Conservation (phyloP, 2,113 vertebrate species). For the Salvator merianae region DNA sequence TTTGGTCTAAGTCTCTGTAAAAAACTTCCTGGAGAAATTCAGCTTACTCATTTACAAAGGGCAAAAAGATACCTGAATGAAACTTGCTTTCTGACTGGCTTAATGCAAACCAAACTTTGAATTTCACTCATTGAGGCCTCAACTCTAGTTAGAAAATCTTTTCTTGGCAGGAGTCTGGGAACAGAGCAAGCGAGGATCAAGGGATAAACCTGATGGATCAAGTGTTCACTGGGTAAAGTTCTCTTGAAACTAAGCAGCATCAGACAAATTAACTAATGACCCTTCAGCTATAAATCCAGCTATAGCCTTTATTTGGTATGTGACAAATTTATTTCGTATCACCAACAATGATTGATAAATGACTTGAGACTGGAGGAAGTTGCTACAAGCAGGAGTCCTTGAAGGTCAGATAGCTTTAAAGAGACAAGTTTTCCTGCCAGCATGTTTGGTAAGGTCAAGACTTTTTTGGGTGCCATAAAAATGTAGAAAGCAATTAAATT, state of each 20-base stretch:
- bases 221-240: slow-evolving; percentile 20
- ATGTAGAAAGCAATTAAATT: slow-evolving; percentile 70
- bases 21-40: not conserved
- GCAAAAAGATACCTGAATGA: not conserved
- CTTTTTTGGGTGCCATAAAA: slow-evolving; percentile 56
- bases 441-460: slow-evolving; percentile 57
- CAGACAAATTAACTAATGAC: slow-evolving; percentile 43
- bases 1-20: not conserved
- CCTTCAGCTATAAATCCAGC: slow-evolving; percentile 28
- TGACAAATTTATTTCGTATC: slow-evolving; percentile 51
- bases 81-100: not conserved
- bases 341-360: slow-evolving; percentile 50
- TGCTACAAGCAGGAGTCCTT: slow-evolving; percentile 57
- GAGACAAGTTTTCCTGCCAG: slow-evolving; percentile 63
- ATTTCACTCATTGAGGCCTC: not conserved
- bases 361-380: slow-evolving; percentile 56
- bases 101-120: not conserved
- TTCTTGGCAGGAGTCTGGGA: not conserved
- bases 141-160: not conserved
- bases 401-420: slow-evolving; percentile 62
- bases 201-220: not conserved
- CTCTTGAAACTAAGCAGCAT: not conserved
- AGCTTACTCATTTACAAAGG: not conserved
- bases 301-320: not conserved
- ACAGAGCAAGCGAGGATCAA: not conserved